Evolutionary conservation across 92 coral and sea anemone genomes (phyloP), one percentile per base, ranked within the genome.

Genomic region (Muricea muricata): DNA sequence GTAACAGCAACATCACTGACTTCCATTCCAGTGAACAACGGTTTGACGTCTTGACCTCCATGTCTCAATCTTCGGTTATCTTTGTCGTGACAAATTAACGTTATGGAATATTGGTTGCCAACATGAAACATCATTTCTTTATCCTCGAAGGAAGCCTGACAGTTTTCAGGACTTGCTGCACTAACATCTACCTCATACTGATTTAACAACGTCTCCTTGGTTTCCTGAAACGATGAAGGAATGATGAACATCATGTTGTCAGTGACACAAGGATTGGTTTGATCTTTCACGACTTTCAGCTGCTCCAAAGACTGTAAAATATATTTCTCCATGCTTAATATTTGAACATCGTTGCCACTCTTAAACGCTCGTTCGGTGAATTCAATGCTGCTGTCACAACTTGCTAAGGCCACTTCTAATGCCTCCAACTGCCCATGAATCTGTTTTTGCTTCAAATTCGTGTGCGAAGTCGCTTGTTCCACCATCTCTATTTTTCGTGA

Each of bases 341-440:
- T 79, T 61, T 88, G 71, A 17, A 70, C 45, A 39, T 90, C 90
- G 46, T 79, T 82, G 9, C 85, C 86, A 41, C 34, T 79, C 11
- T 78, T 52, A 15, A 90, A 57, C 7, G 87, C 86, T 3, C 54
- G 71, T 24, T 87, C 81, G 33, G 92, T 65, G 18, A 87, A 87
- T 0, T 81, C 90, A 25, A 92, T 67, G 48, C 90, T 58, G 55
- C 90, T 92, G 55, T 45, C 78, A 54, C 91, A 54, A 24, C 73
- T 75, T 5, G 87, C 85, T 58, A 86, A 33, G 5, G 79, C 73
- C 23, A 78, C 30, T 39, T 81, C 61, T n/a, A 89, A 81, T 10
- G 28, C 65, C 48, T 91, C 90, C 55, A 28, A 56, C 41, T 89
- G 90, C 50, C 57, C 78, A 15, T 69, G 68, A 26, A 91, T 87